A percentile compares a stretch with the other conserved stretches of the same genome.
Evolutionary conservation across 2,888 invertebrate species (phyloP).

Genomic region (Galerucella pusilla): DNA sequence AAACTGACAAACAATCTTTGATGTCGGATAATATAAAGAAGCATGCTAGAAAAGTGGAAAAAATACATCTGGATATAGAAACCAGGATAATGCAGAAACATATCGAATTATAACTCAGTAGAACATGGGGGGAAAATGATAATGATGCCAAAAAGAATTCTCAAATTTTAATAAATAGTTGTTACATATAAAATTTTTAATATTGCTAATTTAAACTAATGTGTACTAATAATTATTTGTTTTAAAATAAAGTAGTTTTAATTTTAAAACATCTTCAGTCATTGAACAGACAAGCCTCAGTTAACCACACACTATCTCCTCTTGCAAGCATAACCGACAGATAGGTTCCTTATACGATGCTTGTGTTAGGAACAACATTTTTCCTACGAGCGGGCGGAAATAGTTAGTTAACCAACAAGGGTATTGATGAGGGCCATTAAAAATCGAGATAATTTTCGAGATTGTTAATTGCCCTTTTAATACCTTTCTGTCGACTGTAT

Average conservation of each 20-base stretch:
- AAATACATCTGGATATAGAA: constrained; percentile 84
- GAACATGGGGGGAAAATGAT: background rate
- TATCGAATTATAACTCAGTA: constrained; percentile 73
- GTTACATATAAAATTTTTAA: background rate
- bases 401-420: no score
- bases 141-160: constrained; percentile 20
- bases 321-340: no score
- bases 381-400: no score
- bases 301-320: no score
- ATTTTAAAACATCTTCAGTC: no score
- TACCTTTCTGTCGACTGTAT: no score
- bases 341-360: no score
- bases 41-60: constrained; percentile 85
- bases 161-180: background rate
- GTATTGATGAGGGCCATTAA: no score
- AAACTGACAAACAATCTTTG: constrained; percentile 56
- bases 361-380: no score
- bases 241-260: background rate
- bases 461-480: no score
- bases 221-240: background rate
- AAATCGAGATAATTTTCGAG: no score
- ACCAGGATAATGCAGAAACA: constrained; percentile 80
- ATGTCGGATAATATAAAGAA: constrained; percentile 85
- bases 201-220: background rate
- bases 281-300: no score